These are phyloP conservation scores for Danio tinwini DNA, from an alignment of 2,797 vertebrate genomes.

Conservation along the genomic window DNA sequence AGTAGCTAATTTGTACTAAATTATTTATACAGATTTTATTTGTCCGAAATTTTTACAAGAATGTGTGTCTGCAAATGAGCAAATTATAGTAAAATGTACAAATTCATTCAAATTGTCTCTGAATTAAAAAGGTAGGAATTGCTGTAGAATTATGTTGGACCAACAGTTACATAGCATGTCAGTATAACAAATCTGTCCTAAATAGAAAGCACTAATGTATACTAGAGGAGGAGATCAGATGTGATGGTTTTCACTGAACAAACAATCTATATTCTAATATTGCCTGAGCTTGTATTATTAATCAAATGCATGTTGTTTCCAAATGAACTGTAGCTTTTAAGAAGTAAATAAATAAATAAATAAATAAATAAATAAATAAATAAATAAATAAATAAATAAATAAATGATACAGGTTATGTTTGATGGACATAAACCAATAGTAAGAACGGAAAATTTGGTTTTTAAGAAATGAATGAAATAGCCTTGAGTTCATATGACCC, in stretches of 20 bases:
- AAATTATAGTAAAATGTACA: too few relatives aligned
- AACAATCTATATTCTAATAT: slow-evolving; percentile 10
- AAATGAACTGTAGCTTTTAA: slow-evolving; percentile 25
- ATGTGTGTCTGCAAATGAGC: too few relatives aligned
- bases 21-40: too few relatives aligned
- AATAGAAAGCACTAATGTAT: background rate
- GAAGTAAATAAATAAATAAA: background rate
- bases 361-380: background rate
- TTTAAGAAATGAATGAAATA: slow-evolving; percentile 23
- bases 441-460: background rate
- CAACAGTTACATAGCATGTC: background rate
- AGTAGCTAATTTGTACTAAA: too few relatives aligned
- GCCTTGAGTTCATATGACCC: slow-evolving; percentile 40
- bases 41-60: too few relatives aligned
- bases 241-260: slow-evolving; percentile 17
- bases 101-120: too few relatives aligned
- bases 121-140: too few relatives aligned
- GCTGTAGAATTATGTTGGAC: too few relatives aligned
- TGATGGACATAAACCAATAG: background rate
- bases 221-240: background rate
- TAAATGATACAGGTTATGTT: background rate
- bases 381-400: too few relatives aligned
- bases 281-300: slow-evolving; percentile 32
- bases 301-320: slow-evolving; percentile 35
- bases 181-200: background rate